Conservation (phyloP, 1,140 invertebrate species). For the Wasmannia auropunctata region DNA sequence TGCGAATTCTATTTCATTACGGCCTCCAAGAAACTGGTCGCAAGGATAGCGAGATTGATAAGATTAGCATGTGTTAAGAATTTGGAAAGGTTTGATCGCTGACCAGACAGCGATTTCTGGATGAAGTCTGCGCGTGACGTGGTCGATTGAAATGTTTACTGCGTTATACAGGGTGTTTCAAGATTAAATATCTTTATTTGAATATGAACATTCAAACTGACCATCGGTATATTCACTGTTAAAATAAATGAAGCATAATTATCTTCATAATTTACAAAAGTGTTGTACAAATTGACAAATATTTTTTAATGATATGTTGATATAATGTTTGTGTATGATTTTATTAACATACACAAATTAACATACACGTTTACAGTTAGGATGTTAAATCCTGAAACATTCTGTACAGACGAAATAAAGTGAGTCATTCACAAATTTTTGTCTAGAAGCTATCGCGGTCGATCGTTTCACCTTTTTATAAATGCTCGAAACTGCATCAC, state of each 20-base stretch:
- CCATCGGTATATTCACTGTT: no score
- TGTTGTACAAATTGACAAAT: no score
- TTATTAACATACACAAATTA: no score
- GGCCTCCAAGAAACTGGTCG: slow-evolving; percentile 1
- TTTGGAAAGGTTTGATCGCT: neutral
- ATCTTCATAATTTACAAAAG: no score
- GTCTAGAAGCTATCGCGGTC: neutral
- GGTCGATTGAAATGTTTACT: neutral
- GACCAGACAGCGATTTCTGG: neutral
- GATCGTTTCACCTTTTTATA: slow-evolving; percentile 17
- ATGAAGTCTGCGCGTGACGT: neutral
- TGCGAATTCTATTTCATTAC: neutral
- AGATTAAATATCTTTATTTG: no score
- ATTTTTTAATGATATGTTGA: no score
- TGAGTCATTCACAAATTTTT: neutral
- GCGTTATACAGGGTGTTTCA: neutral
- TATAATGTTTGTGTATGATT: no score
- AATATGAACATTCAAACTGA: no score
- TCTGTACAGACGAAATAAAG: neutral
- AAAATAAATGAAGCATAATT: no score
- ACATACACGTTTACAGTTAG: no score
- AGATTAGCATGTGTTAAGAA: neutral
- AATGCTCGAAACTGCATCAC: neutral
- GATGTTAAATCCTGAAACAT: neutral
- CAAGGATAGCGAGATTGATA: slow-evolving; percentile 16